Conservation (phyloP, 2,888 invertebrate genomes). For the Drosophila infuscata region DNA sequence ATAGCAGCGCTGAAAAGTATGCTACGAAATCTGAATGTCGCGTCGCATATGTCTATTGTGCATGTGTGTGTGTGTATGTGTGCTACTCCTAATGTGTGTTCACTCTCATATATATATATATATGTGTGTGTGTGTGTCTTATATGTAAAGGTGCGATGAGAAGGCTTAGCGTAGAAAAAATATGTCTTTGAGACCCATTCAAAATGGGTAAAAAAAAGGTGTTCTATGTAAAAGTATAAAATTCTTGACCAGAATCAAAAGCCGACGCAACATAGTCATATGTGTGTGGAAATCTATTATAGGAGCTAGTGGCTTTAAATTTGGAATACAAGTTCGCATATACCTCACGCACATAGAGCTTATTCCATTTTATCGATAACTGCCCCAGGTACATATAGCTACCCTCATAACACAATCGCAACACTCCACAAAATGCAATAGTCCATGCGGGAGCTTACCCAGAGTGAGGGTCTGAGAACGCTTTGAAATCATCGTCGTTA, state of each 20-base stretch:
- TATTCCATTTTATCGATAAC: not conserved
- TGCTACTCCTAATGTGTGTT: constrained; percentile 18
- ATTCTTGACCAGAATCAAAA: not conserved
- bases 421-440: constrained; percentile 34
- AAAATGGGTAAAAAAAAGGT: not conserved
- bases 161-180: not conserved
- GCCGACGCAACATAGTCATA: not conserved
- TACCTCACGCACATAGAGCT: not conserved
- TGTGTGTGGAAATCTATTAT: not conserved
- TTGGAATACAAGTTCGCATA: not conserved
- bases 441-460: constrained; percentile 12
- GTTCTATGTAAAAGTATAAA: not conserved
- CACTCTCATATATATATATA: constrained; percentile 21
- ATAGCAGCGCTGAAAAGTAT: constrained; percentile 66
- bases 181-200: not conserved
- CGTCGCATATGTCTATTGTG: constrained; percentile 10
- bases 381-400: not conserved
- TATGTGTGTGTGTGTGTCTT: constrained; percentile 35
- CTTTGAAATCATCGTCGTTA: constrained; percentile 42
- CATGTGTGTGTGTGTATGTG: constrained; percentile 12
- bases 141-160: not conserved
- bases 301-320: not conserved
- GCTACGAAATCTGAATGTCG: constrained; percentile 64
- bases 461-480: not conserved
- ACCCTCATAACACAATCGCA: constrained; percentile 20